Evolutionary conservation across 2,888 invertebrate genomes (phyloP), one percentile per base, ranked within the genome.

Genomic region (Amiota minor): DNA sequence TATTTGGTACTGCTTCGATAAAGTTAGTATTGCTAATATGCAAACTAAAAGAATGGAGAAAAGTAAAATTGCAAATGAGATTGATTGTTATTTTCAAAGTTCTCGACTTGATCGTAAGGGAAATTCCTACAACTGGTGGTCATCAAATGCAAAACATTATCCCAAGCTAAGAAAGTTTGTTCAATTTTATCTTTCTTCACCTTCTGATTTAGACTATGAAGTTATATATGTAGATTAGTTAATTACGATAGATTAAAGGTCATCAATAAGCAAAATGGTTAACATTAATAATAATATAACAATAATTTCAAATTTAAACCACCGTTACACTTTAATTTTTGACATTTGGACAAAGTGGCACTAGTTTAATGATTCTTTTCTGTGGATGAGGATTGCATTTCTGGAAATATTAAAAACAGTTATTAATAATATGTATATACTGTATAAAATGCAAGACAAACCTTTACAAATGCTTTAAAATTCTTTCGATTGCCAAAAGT

Each of bases 391-490:
- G 35, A 35, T 35, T 35, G 69, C 47, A 50, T 62, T 62, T 23
- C 62, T 62, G n/a, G 1, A 62, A 62, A 35, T 61, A 18, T 10
- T 18, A 16, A 16, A 55, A 55, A 50, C 4, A 55, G 0, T 46
- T 20, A 49, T 50, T n/a, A n/a, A 61, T 53, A 1, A 18, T 1
- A 20, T 20, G 9, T 14, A 62, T 4, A 18, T 59, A 59, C n/a
- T 49, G 11, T 4, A 23, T 50, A 14, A 2, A 2, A 4, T 14
- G 35, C 0, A 12, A 10, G 8, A 67, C 71, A 74, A 80, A 89
- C 89, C 88, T 89, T 89, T 4, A 85, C 80, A 76, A 89, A 89
- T 35, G 82, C 84, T 68, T 89, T 89, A 53, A 87, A 89, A 74
- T 89, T 89, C 72, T 81, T 86, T 16, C 78, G 78, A 8, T 35